Conservation (phyloP, 2,113 vertebrate species). For the Scartelaos histophorus region DNA sequence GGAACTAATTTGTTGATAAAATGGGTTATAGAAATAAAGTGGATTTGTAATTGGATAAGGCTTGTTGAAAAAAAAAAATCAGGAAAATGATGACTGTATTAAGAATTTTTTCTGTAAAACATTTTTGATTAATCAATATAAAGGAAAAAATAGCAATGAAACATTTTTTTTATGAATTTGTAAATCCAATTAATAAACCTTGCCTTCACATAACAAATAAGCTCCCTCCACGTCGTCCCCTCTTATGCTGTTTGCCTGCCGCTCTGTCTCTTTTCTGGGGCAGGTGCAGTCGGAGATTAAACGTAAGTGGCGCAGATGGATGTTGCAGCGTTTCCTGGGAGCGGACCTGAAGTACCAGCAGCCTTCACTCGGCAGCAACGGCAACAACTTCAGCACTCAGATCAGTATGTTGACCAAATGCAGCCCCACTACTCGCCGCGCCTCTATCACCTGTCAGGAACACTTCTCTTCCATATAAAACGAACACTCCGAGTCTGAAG, state of each 20-base stretch:
- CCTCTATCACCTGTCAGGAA: constrained; percentile 85
- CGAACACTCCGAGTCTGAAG: constrained; percentile 46
- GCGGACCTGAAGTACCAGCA: constrained; percentile 87
- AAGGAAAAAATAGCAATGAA: too few relatives aligned
- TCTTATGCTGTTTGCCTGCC: constrained; percentile 36
- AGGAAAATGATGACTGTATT: too few relatives aligned
- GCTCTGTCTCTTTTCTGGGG: not conserved
- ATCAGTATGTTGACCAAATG: constrained; percentile 91
- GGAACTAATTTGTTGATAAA: too few relatives aligned
- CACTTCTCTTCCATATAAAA: constrained; percentile 80
- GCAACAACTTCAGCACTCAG: constrained; percentile 94
- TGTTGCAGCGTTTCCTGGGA: constrained; percentile 85
- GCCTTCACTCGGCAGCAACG: constrained; percentile 87
- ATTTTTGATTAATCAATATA: too few relatives aligned
- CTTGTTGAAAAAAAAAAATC: too few relatives aligned
- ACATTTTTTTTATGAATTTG: too few relatives aligned
- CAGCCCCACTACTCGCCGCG: constrained; percentile 83
- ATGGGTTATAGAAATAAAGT: too few relatives aligned
- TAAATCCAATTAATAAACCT: not conserved
- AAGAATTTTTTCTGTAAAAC: too few relatives aligned
- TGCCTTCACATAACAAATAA: not conserved
- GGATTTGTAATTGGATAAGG: too few relatives aligned
- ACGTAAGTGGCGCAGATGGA: constrained; percentile 95
- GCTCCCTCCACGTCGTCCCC: constrained; percentile 3
- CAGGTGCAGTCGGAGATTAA: constrained; percentile 95